phyloP scores from a whole-genome alignment of 2,113 vertebrate genomes.

The Choloepus hoffmanni region DNA sequence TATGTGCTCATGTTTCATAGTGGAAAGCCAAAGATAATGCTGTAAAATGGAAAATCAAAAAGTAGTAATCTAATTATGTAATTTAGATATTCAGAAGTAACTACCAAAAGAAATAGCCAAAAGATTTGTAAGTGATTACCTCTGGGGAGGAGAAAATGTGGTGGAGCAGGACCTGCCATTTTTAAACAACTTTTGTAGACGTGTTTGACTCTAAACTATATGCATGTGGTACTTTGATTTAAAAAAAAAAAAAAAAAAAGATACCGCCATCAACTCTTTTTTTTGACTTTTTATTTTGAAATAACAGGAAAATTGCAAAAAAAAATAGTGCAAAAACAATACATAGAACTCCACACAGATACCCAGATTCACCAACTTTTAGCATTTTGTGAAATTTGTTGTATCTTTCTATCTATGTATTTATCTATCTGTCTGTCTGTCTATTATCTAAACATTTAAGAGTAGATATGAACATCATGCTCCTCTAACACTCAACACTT shows the following conservation, averaged over 20 bases:
- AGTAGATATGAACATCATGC: no score
- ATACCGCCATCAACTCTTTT: background rate
- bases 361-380: no score
- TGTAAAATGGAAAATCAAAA: background rate
- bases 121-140: background rate
- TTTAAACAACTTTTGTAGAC: background rate
- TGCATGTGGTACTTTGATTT: background rate
- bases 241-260: background rate
- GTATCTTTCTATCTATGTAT: no score
- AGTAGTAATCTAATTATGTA: background rate
- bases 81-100: background rate
- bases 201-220: background rate
- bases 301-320: background rate
- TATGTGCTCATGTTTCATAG: background rate
- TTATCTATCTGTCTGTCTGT: no score
- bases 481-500: no score
- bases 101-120: background rate
- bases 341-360: no score
- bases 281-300: no score
- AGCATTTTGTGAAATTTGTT: no score
- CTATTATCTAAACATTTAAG: no score
- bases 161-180: background rate
- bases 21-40: constrained; percentile 38
- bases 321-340: background rate
- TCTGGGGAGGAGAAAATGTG: background rate